Percentiles rank a stretch among this genome's conserved stretches.
These are phyloP conservation scores for Oikopleura vanhoeffeni DNA, from an alignment of 23 tunicate genomes.

Conservation along the genomic window DNA sequence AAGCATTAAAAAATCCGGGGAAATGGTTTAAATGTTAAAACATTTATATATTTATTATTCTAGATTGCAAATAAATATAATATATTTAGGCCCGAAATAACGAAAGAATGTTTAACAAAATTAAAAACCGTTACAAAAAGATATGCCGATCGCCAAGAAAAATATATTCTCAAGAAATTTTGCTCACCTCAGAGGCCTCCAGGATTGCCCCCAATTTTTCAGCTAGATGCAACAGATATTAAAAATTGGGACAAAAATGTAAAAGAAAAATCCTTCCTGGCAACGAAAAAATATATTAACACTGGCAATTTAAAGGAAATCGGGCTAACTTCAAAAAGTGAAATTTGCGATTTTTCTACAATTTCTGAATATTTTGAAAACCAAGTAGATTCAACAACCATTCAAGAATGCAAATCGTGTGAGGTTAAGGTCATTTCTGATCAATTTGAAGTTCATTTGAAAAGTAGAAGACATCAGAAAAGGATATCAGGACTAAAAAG, in stretches of 20 bases:
- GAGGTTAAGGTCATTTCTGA: not conserved
- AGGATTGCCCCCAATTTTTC: constrained; percentile 24
- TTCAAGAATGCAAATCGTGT: not conserved
- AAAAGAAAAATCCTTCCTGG: not conserved
- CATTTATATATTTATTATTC: not conserved
- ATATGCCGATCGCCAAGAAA: not conserved
- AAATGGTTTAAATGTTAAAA: no score
- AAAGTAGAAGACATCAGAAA: constrained; percentile 3
- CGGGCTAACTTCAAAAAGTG: not conserved
- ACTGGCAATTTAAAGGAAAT: not conserved
- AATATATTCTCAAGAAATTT: not conserved
- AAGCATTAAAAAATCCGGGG: no score
- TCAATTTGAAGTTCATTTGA: not conserved
- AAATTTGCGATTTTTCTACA: not conserved
- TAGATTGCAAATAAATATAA: not conserved
- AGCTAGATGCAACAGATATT: constrained; percentile 54
- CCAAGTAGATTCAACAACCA: not conserved
- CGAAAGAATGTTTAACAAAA: not conserved
- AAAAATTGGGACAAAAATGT: constrained; percentile 28
- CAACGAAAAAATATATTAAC: no score
- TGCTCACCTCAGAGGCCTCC: not conserved
- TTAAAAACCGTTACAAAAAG: constrained; percentile 1
- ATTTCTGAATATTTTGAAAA: not conserved
- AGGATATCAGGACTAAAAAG: not conserved
- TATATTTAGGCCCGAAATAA: no score